These are phyloP conservation scores for Thysanoteuthis rhombus DNA, from an alignment of 2,888 invertebrate genomes.

Conservation along the genomic window DNA sequence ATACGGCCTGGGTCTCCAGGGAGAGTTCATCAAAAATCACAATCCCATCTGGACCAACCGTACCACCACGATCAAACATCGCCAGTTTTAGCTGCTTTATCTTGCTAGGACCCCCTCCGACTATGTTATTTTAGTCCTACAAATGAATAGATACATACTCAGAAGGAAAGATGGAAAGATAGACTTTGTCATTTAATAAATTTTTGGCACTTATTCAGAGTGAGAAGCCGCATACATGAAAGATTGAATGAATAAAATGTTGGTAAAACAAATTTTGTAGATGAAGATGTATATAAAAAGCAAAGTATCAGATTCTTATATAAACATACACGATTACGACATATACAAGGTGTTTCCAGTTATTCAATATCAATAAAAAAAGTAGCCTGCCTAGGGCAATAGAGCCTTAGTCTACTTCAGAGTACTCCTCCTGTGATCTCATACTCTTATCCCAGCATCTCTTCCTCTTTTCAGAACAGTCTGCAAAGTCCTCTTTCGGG, in stretches of 20 bases:
- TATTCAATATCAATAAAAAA: too few species aligned
- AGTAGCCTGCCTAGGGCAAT: too few species aligned
- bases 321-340: too few species aligned
- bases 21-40: neutral
- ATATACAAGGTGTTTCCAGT: too few species aligned
- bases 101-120: neutral
- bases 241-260: neutral
- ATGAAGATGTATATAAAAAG: neutral
- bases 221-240: neutral
- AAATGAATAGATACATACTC: neutral
- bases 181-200: neutral
- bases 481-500: too few species aligned
- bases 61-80: neutral
- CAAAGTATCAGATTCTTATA: neutral
- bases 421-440: too few species aligned
- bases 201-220: neutral
- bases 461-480: too few species aligned
- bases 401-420: too few species aligned
- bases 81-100: neutral
- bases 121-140: neutral
- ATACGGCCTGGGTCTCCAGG: neutral
- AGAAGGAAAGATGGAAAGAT: neutral
- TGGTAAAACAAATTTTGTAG: neutral
- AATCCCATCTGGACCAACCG: neutral
- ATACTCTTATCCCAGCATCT: too few species aligned